Evolutionary conservation across 2,888 invertebrate species (phyloP).

Genomic region (Megastigmus dorsalis): DNA sequence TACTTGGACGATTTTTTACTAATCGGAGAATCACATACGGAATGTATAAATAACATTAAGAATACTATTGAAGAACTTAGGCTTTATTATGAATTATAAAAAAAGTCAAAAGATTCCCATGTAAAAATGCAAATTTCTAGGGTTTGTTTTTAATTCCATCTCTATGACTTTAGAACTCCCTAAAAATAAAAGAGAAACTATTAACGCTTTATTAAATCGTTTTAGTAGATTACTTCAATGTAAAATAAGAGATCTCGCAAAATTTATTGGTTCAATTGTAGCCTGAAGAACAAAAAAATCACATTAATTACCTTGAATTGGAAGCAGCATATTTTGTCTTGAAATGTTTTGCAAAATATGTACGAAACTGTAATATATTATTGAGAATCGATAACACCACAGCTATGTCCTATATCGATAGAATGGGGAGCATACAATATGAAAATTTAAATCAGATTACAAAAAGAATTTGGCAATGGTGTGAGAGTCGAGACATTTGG

Average conservation of each 20-base stretch:
- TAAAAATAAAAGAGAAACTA: conserved; percentile 12
- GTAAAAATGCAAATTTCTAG: conserved; percentile 21
- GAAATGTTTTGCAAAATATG: conserved; percentile 51
- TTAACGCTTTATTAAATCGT: neutral
- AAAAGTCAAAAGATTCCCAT: neutral
- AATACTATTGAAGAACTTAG: conserved; percentile 13
- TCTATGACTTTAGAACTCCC: conserved; percentile 13
- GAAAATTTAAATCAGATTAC: neutral
- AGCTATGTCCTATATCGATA: conserved; percentile 45
- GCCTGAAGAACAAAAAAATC: conserved; percentile 13
- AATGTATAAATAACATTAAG: neutral
- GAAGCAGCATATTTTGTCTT: conserved; percentile 50
- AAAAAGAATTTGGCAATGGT: conserved; percentile 39
- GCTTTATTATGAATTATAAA: conserved; percentile 23
- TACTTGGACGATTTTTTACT: conserved; percentile 22
- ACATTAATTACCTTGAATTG: conserved; percentile 55
- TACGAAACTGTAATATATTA: conserved; percentile 37
- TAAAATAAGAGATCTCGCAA: conserved; percentile 27
- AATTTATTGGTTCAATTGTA: conserved; percentile 31
- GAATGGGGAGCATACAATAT: conserved; percentile 25
- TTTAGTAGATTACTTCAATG: neutral
- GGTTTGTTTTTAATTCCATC: conserved; percentile 11
- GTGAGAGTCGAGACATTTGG: conserved; percentile 28
- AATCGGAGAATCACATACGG: neutral
- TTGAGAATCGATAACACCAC: conserved; percentile 56